phyloP scores from a whole-genome alignment of 2,113 vertebrate species.

The Nycticorax nycticorax region DNA sequence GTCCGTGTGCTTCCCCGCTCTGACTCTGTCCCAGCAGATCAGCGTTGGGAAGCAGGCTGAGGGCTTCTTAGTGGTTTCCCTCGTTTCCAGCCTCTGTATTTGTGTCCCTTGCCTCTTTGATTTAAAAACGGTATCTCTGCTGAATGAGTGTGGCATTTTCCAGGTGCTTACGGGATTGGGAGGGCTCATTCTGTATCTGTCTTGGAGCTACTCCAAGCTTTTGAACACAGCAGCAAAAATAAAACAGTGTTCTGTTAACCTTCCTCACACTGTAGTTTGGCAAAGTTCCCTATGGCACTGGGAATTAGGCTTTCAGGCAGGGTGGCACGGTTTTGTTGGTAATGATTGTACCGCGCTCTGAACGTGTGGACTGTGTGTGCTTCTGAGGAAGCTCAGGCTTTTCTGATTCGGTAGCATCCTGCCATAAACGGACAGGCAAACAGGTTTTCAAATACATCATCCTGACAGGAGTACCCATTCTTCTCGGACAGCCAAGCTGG shows the following conservation, averaged over 20 bases:
- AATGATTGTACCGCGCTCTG: not conserved
- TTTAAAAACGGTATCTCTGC: not conserved
- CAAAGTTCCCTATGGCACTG: not conserved
- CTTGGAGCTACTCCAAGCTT: not conserved
- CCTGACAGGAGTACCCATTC: not conserved
- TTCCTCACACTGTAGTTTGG: not conserved
- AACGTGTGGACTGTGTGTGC: accelerated
- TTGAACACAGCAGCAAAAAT: not conserved
- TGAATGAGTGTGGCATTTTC: not conserved
- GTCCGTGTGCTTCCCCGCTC: accelerated
- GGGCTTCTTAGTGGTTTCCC: not conserved
- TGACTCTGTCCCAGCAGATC: not conserved
- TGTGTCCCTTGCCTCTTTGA: accelerated
- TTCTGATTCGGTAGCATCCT: not conserved
- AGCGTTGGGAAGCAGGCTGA: not conserved
- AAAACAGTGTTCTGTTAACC: not conserved
- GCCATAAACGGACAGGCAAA: not conserved
- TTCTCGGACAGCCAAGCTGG: not conserved
- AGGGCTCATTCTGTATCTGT: accelerated
- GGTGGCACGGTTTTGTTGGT: not conserved
- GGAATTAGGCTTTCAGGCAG: accelerated
- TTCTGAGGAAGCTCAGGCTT: not conserved
- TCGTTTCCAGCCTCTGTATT: not conserved
- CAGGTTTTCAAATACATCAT: not conserved
- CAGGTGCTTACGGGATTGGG: not conserved